Evolutionary conservation across 2,113 vertebrate genomes (phyloP).

Genomic region (Entomyzon cyanotis): DNA sequence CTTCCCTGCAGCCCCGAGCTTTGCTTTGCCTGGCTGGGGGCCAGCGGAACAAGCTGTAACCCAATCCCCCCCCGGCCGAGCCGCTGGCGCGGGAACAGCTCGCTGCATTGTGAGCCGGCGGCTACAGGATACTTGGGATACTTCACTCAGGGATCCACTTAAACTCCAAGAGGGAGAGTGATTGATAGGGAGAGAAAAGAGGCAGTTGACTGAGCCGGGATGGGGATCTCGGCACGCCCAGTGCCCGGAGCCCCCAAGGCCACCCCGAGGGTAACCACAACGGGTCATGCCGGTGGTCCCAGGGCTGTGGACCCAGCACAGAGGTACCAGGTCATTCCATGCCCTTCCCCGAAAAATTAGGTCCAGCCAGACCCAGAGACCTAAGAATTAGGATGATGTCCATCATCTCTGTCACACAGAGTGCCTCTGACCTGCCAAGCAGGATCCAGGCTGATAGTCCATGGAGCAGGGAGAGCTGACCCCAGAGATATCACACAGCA

Average conservation of each 20-base stretch:
- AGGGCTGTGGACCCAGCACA: neutral
- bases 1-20: conserved; percentile 45
- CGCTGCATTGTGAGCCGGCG: conserved; percentile 50
- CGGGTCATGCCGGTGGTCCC: accelerated
- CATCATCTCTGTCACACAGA: neutral
- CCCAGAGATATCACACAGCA: neutral
- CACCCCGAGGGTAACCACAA: neutral
- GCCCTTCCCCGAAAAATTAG: neutral
- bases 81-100: conserved; percentile 64
- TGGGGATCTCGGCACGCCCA: accelerated
- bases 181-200: conserved; percentile 54
- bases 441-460: neutral
- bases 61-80: conserved; percentile 56
- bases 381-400: neutral
- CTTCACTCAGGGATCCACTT: conserved; percentile 72
- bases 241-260: accelerated
- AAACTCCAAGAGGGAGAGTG: conserved; percentile 65
- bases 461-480: neutral
- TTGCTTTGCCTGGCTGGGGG: conserved; percentile 74
- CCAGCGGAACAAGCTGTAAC: conserved; percentile 70
- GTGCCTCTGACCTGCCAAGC: neutral
- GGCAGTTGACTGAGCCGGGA: conserved; percentile 20
- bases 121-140: conserved; percentile 52
- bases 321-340: neutral
- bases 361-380: neutral